A percentile compares a stretch with the other conserved stretches of the same genome.
Evolutionary conservation across 2,888 invertebrate genomes (phyloP).

Genomic region (Xanthorhoe designata): DNA sequence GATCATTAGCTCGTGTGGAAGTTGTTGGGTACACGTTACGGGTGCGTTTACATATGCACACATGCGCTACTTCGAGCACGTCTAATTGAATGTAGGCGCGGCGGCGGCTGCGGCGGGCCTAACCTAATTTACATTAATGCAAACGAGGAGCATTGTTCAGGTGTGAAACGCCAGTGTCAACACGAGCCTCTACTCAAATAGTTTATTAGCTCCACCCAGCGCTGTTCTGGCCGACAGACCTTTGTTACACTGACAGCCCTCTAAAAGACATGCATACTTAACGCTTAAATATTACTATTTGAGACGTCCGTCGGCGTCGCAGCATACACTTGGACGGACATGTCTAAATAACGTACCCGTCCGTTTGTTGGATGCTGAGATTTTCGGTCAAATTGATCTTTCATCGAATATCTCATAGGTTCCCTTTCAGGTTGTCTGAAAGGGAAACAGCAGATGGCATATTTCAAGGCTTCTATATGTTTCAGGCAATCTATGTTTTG

Average conservation of each 20-base stretch:
- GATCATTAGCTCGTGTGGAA: slow-evolving; percentile 61
- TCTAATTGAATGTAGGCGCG: slow-evolving; percentile 84
- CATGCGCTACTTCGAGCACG: slow-evolving; percentile 78
- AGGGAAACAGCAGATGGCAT: neutral
- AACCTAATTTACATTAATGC: slow-evolving; percentile 86
- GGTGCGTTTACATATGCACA: slow-evolving; percentile 73
- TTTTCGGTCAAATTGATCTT: neutral
- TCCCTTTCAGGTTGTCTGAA: neutral
- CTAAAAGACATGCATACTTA: slow-evolving; percentile 78
- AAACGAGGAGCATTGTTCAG: slow-evolving; percentile 85
- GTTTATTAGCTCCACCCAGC: slow-evolving; percentile 85
- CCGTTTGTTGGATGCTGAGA: slow-evolving; percentile 12
- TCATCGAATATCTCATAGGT: neutral
- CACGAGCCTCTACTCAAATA: slow-evolving; percentile 83
- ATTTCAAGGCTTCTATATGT: neutral
- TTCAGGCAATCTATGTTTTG: neutral
- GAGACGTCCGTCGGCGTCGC: slow-evolving; percentile 60
- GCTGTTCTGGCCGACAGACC: slow-evolving; percentile 77
- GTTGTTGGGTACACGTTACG: slow-evolving; percentile 59
- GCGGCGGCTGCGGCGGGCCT: slow-evolving; percentile 70
- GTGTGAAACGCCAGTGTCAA: slow-evolving; percentile 85
- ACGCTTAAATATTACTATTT: slow-evolving; percentile 76
- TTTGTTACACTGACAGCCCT: slow-evolving; percentile 80
- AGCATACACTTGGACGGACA: slow-evolving; percentile 47
- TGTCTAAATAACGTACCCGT: slow-evolving; percentile 38